A percentile compares a stretch with the other conserved stretches of the same genome.
phyloP scores from a whole-genome alignment of 2,113 vertebrate species.

The Limnothrissa miodon region DNA sequence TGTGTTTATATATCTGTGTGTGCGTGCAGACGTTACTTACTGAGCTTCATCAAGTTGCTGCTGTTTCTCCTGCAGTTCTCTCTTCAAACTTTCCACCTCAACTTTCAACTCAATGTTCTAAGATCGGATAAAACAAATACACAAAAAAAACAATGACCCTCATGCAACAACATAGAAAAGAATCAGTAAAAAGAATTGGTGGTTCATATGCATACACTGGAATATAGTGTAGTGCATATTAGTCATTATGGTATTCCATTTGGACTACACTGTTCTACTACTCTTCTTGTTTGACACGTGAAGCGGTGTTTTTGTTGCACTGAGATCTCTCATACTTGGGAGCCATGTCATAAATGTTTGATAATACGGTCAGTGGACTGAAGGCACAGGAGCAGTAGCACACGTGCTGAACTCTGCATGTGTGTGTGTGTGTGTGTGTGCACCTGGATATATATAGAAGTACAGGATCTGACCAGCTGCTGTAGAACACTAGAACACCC shows the following conservation, averaged over 20 bases:
- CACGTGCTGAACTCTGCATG: background rate
- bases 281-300: background rate
- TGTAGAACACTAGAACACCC: background rate
- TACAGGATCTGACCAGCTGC: slow-evolving; percentile 1
- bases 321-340: background rate
- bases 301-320: background rate
- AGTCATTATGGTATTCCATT: background rate
- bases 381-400: background rate
- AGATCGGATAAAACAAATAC: slow-evolving; percentile 33
- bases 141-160: background rate
- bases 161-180: background rate
- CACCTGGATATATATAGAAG: slow-evolving; percentile 1
- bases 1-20: background rate
- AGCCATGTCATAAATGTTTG: background rate
- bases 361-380: background rate
- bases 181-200: background rate
- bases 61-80: slow-evolving; percentile 86
- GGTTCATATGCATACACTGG: too few relatives aligned
- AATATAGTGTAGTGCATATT: background rate
- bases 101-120: slow-evolving; percentile 97
- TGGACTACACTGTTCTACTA: background rate
- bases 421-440: background rate
- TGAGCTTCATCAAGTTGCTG: slow-evolving; percentile 77
- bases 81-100: slow-evolving; percentile 90
- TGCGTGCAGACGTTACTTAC: slow-evolving; percentile 68